phyloP scores from a whole-genome alignment of 1,140 invertebrate species.

The Frieseomelitta varia region DNA sequence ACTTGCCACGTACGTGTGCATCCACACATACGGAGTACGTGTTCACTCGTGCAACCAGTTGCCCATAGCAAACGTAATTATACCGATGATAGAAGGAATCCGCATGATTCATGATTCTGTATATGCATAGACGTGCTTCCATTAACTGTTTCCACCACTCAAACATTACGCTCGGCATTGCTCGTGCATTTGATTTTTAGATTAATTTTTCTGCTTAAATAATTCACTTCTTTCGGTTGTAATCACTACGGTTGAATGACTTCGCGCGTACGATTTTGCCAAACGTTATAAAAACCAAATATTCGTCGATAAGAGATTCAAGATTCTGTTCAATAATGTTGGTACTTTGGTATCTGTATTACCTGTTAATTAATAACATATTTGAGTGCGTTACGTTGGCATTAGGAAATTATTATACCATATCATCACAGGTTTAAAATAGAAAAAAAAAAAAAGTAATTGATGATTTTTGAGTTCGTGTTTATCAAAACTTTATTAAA shows the following conservation, averaged over 20 bases:
- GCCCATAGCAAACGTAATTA: constrained; percentile 64
- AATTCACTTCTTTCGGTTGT: neutral
- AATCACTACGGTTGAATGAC: neutral
- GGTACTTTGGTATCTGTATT: neutral
- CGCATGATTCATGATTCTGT: constrained; percentile 33
- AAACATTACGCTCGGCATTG: neutral
- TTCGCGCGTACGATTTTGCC: neutral
- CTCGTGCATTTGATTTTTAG: constrained; percentile 17
- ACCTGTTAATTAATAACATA: too few species aligned
- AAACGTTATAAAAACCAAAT: neutral
- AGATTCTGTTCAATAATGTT: neutral
- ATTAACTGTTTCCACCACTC: neutral
- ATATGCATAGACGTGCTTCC: neutral
- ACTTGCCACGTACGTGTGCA: neutral
- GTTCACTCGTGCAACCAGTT: constrained; percentile 34
- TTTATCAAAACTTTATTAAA: too few species aligned
- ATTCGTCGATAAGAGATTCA: neutral
- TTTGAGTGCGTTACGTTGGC: too few species aligned
- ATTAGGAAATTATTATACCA: too few species aligned
- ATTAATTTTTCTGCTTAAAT: neutral
- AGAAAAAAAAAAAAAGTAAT: too few species aligned
- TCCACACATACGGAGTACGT: neutral
- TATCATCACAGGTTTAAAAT: too few species aligned
- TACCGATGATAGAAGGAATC: constrained; percentile 59
- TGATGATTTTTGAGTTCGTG: too few species aligned